Base-by-base conservation (phyloP, 2,797 vertebrate genomes). In the Anabacerthia variegaticeps region DNA sequence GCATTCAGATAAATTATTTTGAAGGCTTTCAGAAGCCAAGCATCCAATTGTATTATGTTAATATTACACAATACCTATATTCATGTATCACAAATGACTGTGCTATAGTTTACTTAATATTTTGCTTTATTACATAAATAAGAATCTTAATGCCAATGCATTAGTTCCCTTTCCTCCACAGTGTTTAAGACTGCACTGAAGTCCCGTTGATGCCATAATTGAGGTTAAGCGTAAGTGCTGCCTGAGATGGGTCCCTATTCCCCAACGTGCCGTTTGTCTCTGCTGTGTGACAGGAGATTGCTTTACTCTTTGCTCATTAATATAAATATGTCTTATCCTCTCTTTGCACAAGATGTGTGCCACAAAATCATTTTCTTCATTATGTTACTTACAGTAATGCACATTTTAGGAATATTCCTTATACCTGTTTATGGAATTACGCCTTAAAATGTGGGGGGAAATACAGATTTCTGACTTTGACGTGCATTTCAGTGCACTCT, bases 1-100 rank as follows among this genome's bases (percentile, higher is more conserved):
- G 92, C 66, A 85, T 86, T 93, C 67, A 95, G 73, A 95, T 88
- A 93, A 92, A 97, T 95, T 94, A 92, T 92, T 92, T 91, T 91
- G 92, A 92, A 89, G 76, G 62, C 44, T 2, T 93, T 92, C 65
- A 85, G 85, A 62, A 92, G 49, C 85, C 78, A 92, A 89, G 72
- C 72, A 89, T 85, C 66, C 74, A 78, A 61, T 61, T 81, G 77
- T 39, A 83, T 89, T 95, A 95, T 56, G 92, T 77, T 97, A 93
- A 76, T 92, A 90, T 88, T 62, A 75, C 59, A 85, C 32, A 2
- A 23, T 85, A 89, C 66, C 83, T 96, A 78, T 43, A 91, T 79
- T 85, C 88, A 91, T 43, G 66, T 58, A 82, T 89, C 85, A 72
- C 54, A 93, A 91, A 89, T 23, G 62, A 61, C 59, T 81, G 61